Base-by-base conservation (phyloP, 2,888 invertebrate species). In the Drosophila lacicola region DNA sequence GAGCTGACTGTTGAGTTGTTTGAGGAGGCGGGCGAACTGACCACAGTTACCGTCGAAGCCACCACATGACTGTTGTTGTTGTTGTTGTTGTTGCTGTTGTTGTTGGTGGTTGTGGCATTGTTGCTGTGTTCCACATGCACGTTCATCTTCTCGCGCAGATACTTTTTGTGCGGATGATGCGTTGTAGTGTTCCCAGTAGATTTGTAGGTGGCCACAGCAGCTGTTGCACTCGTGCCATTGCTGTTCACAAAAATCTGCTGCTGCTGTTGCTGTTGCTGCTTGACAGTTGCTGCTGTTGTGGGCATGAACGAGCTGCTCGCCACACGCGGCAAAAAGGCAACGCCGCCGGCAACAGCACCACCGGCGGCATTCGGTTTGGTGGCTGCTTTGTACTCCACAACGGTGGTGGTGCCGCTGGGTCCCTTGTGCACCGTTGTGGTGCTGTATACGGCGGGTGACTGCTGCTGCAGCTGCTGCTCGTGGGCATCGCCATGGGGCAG, bases 141-240 rank as follows among this genome's bases (percentile, higher is more conserved):
- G 54, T 91, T 91, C 91, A 92, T 92, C 78, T 92, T 92, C 58
- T 92, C 93, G 21, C 92, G 90, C 70, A 92, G 78, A 86, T 92
- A 92, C 80, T 92, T 92, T 70, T 92, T 92, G 74, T 92, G 92
- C 68, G 92, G 92, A 86, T 93, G 93, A 81, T 92, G 92, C 70
- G 91, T 88, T 57, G 89, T 73, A 51, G 88, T 90, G 44, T 77
- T 85, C 34, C 54, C 65, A 14, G 60, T 69, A 34, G 79, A 75
- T 39, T 78, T 67, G 41, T 88, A 78, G 44, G 63, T 70, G 49
- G 57, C 39, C 9, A 65, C 33, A 37, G 51, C 25, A 33, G 57
- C 34, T 34, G 60, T 42, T 42, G 29, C 61, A 57, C 33, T 74
- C 14, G 57, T 70, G 42, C 73, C 80, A 80, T 66, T 82, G 83